Conservation (phyloP, 2,797 vertebrate genomes). For the Dipus sagitta region DNA sequence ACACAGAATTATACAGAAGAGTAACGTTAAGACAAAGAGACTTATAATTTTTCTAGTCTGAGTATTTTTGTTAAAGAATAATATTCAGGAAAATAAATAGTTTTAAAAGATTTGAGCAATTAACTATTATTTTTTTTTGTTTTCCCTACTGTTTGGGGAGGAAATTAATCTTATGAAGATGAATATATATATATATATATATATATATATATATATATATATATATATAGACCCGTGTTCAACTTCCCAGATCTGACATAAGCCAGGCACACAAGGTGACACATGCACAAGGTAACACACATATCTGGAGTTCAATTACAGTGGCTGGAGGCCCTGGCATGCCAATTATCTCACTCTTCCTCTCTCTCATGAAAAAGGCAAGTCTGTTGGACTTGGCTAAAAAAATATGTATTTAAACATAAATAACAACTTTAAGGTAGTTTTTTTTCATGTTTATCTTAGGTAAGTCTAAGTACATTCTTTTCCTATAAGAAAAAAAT, state of each 20-base stretch:
- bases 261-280: too few species aligned
- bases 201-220: background rate
- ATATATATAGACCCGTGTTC: too few species aligned
- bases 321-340: too few species aligned
- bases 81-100: slow-evolving; percentile 21
- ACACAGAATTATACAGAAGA: background rate
- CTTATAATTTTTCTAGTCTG: background rate
- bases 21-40: background rate
- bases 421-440: too few species aligned
- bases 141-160: background rate
- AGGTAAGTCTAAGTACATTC: background rate
- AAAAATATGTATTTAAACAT: too few species aligned
- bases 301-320: too few species aligned
- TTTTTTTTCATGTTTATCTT: too few species aligned
- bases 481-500: background rate
- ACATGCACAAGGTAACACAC: too few species aligned
- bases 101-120: background rate
- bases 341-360: too few species aligned
- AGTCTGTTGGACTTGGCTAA: too few species aligned
- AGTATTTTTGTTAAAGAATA: background rate
- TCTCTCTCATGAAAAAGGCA: too few species aligned
- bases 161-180: background rate
- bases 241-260: too few species aligned
- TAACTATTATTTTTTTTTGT: background rate
- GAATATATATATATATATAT: background rate